Evolutionary conservation across 37 sponge, comb jelly and placozoan species (phyloP).

Genomic region (Halisarca cf. caerulea): DNA sequence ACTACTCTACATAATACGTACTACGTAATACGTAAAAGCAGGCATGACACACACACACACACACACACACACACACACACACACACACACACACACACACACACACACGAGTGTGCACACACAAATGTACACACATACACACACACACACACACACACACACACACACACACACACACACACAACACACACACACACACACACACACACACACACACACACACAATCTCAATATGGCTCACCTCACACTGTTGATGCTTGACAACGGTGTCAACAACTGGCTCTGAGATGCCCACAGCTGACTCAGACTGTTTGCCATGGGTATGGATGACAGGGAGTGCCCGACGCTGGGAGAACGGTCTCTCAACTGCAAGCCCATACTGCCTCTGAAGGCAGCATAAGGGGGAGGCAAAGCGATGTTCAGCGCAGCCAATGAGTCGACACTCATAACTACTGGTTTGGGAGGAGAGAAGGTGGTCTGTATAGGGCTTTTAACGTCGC

Average conservation of each 20-base stretch:
- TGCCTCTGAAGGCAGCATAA: constrained; percentile 4
- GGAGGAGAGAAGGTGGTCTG: background rate
- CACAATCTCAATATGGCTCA: background rate
- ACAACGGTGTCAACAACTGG: background rate
- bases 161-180: too few relatives aligned
- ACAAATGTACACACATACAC: constrained; percentile 8
- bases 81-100: constrained; percentile 24
- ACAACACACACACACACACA: constrained; percentile 23
- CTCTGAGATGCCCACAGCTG: constrained; percentile 72
- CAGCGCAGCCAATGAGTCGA: constrained; percentile 7
- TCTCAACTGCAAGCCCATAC: background rate
- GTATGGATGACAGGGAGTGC: constrained; percentile 67
- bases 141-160: constrained; percentile 16
- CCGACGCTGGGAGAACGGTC: constrained; percentile 43
- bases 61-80: constrained; percentile 28
- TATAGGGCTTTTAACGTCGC: background rate
- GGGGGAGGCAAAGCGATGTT: constrained; percentile 7
- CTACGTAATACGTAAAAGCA: too few relatives aligned
- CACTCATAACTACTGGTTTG: constrained; percentile 13
- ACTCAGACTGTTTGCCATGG: constrained; percentile 75
- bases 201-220: constrained; percentile 20
- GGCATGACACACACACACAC: background rate
- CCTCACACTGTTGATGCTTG: constrained; percentile 36
- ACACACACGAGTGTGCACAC: background rate
- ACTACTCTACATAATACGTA: too few relatives aligned